phyloP scores from a whole-genome alignment of 2,888 invertebrate species.

The Serripes groenlandicus region DNA sequence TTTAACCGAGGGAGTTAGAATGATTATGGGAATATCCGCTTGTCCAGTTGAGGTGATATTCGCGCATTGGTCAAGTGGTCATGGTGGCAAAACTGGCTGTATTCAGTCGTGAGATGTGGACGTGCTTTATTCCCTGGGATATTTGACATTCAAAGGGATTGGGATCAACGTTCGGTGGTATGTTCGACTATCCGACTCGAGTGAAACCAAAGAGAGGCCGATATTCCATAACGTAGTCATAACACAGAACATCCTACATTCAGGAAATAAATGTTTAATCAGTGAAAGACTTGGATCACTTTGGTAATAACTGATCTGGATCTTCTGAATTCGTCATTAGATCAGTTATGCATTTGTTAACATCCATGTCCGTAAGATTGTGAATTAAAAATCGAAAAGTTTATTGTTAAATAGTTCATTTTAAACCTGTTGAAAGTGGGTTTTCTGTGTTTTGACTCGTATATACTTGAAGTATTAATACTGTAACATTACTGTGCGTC shows the following conservation, averaged over 20 bases:
- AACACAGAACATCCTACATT: too few relatives aligned
- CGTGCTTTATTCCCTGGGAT: conserved; percentile 12
- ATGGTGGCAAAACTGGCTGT: not conserved
- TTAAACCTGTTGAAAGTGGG: too few relatives aligned
- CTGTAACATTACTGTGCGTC: not conserved
- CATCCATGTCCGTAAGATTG: too few relatives aligned
- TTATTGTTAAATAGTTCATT: too few relatives aligned
- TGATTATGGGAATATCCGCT: not conserved
- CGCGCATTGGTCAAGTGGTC: not conserved
- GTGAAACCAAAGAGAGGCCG: conserved; percentile 4
- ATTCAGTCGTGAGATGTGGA: not conserved
- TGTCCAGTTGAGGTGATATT: not conserved
- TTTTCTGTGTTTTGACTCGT: not conserved
- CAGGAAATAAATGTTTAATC: too few relatives aligned
- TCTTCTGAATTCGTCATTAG: too few relatives aligned
- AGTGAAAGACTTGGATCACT: too few relatives aligned
- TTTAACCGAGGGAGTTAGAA: not conserved
- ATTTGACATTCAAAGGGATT: conserved; percentile 5
- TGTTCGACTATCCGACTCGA: conserved; percentile 14
- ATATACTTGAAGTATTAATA: conserved; percentile 18
- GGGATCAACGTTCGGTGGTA: conserved; percentile 3
- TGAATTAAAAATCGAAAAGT: too few relatives aligned
- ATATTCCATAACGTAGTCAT: conserved; percentile 10
- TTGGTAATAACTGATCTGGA: too few relatives aligned
- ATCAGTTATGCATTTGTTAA: too few relatives aligned